Evolutionary conservation across 2,113 vertebrate genomes (phyloP), one percentile per base, ranked within the genome.

Genomic region (Apus apus): DNA sequence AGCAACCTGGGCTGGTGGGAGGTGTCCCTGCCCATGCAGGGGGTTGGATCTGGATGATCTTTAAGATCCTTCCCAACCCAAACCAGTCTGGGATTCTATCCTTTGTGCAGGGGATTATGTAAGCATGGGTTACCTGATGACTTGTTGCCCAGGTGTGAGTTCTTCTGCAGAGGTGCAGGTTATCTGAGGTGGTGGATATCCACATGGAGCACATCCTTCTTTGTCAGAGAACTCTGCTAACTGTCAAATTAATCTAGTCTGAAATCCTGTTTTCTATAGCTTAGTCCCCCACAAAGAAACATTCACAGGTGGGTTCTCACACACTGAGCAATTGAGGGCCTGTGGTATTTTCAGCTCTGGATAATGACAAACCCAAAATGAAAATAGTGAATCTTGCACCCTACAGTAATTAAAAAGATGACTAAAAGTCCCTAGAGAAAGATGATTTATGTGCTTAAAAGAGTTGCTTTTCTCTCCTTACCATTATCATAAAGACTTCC

Each of bases 401-500:
- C 18, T 78, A 16, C 46, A 46, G 45, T 72, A 91, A 84, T 87
- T 82, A 91, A 87, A 90, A 83, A 81, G 12, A 80, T 2, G 2
- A 78, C 26, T 13, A 34, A 14, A 73, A 81, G 21, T 57, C 53
- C n/a, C 48, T 61, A n/a, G 50, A 77, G 68, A 85, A 58, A 40
- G 45, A 75, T 75, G 53, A 68, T 89, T 72, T 87, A 34, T 25
- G 25, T 78, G 62, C 60, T 45, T 75, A 27, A 89, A 21, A 65
- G 40, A 84, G 36, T 16, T 84, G 29, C 6, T 89, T 90, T 92
- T 83, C 58, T 78, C 19, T 61, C 62, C 23, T 70, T 53, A 70
- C 27, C 43, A 15, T 87, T 85, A 58, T 30, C 51, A 93, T 64
- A 94, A 85, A 82, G 85, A 86, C 74, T 94, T 94, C 76, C 71